phyloP scores from a whole-genome alignment of 2,113 vertebrate species.

The Bos indicus region DNA sequence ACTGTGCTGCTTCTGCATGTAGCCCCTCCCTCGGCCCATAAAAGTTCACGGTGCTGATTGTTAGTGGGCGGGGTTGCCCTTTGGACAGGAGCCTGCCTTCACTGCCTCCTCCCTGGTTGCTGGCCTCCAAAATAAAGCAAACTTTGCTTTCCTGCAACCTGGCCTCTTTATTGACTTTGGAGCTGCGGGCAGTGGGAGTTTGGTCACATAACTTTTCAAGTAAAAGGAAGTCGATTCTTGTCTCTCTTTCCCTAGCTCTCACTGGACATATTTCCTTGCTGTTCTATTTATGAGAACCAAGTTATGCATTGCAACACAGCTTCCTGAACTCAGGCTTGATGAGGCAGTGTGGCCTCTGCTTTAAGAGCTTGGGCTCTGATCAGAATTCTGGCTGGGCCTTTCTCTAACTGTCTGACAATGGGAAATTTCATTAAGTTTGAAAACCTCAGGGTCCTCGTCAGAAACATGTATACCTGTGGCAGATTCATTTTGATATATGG shows the following conservation, averaged over 20 bases:
- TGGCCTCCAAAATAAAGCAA: neutral
- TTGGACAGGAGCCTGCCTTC: neutral
- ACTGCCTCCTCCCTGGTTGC: neutral
- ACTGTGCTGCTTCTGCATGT: neutral
- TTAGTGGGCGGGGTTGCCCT: neutral
- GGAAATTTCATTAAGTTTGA: neutral
- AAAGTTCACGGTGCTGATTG: accelerated
- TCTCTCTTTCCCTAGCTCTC: conserved; percentile 23
- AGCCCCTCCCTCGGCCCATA: neutral
- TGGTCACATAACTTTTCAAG: neutral
- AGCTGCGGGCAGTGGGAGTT: neutral
- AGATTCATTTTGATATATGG: no score
- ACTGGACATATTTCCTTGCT: neutral
- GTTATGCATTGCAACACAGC: neutral
- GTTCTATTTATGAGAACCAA: neutral
- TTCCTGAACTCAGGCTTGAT: neutral
- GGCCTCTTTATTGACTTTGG: neutral
- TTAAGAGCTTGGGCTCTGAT: neutral
- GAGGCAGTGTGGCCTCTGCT: neutral
- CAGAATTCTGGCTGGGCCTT: neutral
- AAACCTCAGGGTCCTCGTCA: neutral
- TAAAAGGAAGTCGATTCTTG: neutral
- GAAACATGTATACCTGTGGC: neutral
- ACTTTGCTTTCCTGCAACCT: neutral
- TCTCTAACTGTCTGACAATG: neutral